Conservation (phyloP, 2,888 invertebrate species). For the Yponomeuta cagnagella region DNA sequence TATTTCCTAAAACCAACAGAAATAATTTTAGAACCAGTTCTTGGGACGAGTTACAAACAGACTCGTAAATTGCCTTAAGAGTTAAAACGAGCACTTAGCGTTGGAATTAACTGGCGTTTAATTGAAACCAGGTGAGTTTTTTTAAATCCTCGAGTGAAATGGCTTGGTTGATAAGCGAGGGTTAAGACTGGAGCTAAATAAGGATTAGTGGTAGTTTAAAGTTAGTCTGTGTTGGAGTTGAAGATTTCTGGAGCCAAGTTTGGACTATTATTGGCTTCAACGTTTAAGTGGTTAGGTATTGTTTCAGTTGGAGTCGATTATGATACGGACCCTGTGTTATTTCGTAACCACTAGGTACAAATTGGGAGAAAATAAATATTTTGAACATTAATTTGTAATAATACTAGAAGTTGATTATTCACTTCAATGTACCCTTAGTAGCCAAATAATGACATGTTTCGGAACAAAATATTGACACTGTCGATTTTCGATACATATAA, state of each 20-base stretch:
- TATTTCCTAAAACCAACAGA: not conserved
- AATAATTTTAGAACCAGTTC: not conserved
- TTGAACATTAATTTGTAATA: not conserved
- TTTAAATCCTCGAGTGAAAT: constrained; percentile 43
- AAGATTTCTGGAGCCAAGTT: not conserved
- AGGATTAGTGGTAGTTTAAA: constrained; percentile 43
- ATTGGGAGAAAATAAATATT: not conserved
- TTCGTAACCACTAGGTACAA: too few species aligned
- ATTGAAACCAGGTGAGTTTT: constrained; percentile 65
- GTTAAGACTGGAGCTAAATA: constrained; percentile 57
- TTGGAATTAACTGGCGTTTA: constrained; percentile 63
- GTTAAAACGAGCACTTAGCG: constrained; percentile 65
- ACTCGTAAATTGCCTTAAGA: constrained; percentile 39
- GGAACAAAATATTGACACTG: constrained; percentile 1
- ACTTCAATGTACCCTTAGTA: not conserved
- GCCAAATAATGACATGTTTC: constrained; percentile 4
- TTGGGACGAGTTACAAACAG: not conserved
- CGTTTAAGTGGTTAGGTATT: too few species aligned
- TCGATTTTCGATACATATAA: not conserved
- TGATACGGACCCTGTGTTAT: too few species aligned
- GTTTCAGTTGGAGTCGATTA: too few species aligned
- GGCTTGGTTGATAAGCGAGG: constrained; percentile 46
- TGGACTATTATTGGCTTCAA: not conserved
- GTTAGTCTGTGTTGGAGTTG: constrained; percentile 2
- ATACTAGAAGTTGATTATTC: not conserved